Base-by-base conservation (phyloP, 2,888 invertebrate species). In the Andrena bicolor region DNA sequence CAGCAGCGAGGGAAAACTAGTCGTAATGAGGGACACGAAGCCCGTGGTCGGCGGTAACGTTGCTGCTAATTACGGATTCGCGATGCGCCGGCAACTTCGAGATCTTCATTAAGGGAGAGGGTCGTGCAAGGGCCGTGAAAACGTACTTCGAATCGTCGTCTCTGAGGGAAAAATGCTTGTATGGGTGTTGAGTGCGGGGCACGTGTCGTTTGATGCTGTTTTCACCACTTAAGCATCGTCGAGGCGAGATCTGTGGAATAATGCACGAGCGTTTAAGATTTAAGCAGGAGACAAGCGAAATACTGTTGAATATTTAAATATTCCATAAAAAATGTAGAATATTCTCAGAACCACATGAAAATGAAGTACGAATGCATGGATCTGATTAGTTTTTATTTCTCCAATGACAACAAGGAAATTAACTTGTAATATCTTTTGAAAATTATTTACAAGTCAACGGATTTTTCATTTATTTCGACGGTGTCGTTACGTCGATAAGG, bases 61-160 rank as follows among this genome's bases (percentile, higher is more conserved):
- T 87, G 78, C 78, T 84, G 84, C 86, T 87, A 86, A 87, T 87
- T 87, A 87, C 84, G 82, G 41, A 87, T 86, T 87, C 80, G 76
- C 82, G 78, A 78, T 82, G 75, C 84, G 61, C 63, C 70, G 51
- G 63, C 68, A 77, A 86, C 76, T 82, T 86, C 64, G 79, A 79
- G 84, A 82, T 87, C 85, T 87, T 86, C 80, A 84, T 87, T 87
- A 87, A 80, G 77, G 74, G 78, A 69, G 71, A 80, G 56, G 26
- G 26, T 51, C n/a, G 78, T 71, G 76, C 53, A 28, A 30, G 41
- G 41, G 28, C 53, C 60, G 56, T 30, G 84, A 75, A 84, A 79
- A 80, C 73, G 61, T 61, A 71, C 28, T 61, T 66, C 65, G 61
- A 28, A 61, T 35, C 66, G 30, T 10, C 71, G 16, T n/a, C 16